Conservation (phyloP, 2,888 invertebrate species). For the Syrphus vitripennis region DNA sequence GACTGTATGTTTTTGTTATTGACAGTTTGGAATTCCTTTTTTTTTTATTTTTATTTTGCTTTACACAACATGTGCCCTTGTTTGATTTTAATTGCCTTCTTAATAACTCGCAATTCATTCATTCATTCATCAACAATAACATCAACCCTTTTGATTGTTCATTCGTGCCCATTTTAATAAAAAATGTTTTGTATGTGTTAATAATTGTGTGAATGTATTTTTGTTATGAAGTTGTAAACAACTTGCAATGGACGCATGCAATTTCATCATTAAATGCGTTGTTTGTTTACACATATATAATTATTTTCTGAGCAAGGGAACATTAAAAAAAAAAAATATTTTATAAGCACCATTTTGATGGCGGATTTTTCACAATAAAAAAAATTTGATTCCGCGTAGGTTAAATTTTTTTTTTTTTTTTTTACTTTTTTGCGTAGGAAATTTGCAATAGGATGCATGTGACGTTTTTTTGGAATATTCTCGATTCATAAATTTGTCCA, state of each 20-base stretch:
- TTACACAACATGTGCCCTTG: not conserved
- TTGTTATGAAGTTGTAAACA: constrained; percentile 31
- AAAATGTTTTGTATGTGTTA: not conserved
- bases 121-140: not conserved
- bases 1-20: not conserved
- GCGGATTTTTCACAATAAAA: not conserved
- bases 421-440: not conserved
- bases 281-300: not conserved
- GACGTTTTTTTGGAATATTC: not conserved
- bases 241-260: constrained; percentile 26
- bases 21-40: not conserved
- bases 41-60: no score
- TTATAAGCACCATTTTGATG: not conserved
- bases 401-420: not conserved
- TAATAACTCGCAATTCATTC: not conserved
- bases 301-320: not conserved
- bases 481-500: no score
- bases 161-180: not conserved
- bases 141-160: not conserved
- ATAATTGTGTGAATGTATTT: not conserved
- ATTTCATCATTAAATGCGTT: constrained; percentile 32
- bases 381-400: not conserved
- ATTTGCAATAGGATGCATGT: not conserved
- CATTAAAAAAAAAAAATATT: not conserved
- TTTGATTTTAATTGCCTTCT: not conserved